Conservation (phyloP, 1,140 invertebrate genomes). For the Pygmarrhopalites habei region DNA sequence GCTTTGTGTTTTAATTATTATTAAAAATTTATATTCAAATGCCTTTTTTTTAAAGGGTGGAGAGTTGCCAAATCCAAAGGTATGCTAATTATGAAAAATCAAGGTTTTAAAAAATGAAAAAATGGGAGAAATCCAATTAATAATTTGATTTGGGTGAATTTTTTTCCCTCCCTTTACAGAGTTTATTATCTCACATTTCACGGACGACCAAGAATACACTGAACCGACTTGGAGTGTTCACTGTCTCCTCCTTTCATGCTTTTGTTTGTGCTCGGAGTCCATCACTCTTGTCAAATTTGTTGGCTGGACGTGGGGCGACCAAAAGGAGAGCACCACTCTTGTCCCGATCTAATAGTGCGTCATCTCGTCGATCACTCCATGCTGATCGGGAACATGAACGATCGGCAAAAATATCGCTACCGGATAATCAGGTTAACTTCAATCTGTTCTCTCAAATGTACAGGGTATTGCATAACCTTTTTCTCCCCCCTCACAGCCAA, state of each 20-base stretch:
- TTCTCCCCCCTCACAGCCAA: too few relatives aligned
- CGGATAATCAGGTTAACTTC: constrained; percentile 64
- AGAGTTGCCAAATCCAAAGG: constrained; percentile 95
- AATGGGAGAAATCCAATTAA: neutral
- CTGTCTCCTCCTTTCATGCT: constrained; percentile 94
- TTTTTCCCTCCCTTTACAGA: constrained; percentile 56
- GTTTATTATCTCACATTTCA: constrained; percentile 87
- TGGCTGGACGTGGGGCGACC: constrained; percentile 64
- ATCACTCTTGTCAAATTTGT: constrained; percentile 81
- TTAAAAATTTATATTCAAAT: too few relatives aligned
- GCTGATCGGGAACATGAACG: constrained; percentile 73
- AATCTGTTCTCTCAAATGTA: too few relatives aligned
- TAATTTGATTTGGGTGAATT: constrained; percentile 3
- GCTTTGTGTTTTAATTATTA: too few relatives aligned
- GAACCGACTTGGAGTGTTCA: constrained; percentile 92
- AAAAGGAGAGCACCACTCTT: constrained; percentile 51
- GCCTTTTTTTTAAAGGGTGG: too few relatives aligned
- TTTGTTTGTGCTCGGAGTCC: constrained; percentile 92
- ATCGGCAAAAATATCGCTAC: constrained; percentile 77
- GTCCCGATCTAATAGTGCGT: constrained; percentile 76
- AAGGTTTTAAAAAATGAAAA: too few relatives aligned
- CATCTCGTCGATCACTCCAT: constrained; percentile 52
- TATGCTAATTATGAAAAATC: constrained; percentile 43
- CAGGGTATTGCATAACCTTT: too few relatives aligned
- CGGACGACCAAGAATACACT: constrained; percentile 88